Conservation (phyloP, 2,113 vertebrate genomes). For the Herpetotheres cachinnans region DNA sequence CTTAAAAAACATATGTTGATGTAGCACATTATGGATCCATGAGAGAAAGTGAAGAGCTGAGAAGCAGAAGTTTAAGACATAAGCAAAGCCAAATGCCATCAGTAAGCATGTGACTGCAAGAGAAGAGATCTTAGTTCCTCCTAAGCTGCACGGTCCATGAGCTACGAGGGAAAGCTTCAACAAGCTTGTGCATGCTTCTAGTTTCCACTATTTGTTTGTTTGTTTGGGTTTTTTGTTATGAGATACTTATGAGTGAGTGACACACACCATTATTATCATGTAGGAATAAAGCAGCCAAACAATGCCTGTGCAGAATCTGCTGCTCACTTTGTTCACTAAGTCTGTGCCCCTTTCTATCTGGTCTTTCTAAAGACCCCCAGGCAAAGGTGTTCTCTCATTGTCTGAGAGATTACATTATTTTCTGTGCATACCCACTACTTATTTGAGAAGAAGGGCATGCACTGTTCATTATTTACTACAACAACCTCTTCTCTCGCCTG, state of each 20-base stretch:
- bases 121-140: neutral
- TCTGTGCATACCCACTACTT: neutral
- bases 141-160: neutral
- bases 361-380: neutral
- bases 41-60: neutral
- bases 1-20: neutral
- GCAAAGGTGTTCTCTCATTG: neutral
- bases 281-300: neutral
- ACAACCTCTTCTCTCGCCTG: neutral
- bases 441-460: neutral
- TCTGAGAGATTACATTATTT: neutral
- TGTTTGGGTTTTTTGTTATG: neutral
- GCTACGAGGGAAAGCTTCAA: neutral
- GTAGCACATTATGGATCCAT: neutral
- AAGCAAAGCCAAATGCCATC: neutral
- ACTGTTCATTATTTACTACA: neutral
- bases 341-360: neutral
- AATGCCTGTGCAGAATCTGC: neutral
- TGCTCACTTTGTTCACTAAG: neutral
- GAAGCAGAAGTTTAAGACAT: neutral
- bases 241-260: neutral
- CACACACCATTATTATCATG: neutral
- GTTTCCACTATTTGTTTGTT: neutral
- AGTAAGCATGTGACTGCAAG: neutral
- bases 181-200: neutral